These are phyloP conservation scores for Nymphicus hollandicus DNA, from an alignment of 2,113 vertebrate species.

Conservation along the genomic window DNA sequence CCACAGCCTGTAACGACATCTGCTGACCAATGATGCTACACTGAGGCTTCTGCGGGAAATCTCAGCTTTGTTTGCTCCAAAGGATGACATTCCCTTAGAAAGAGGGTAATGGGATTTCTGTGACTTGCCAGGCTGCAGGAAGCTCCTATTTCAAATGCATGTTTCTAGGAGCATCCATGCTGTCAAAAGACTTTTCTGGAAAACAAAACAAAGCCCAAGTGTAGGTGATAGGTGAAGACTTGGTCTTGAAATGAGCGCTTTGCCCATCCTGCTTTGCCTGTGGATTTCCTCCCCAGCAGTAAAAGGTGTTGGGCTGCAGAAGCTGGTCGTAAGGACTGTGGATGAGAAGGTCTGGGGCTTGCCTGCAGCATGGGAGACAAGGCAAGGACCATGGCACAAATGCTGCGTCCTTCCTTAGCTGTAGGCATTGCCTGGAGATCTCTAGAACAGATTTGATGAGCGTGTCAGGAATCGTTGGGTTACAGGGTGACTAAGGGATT, in stretches of 20 bases:
- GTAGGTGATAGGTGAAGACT: not conserved
- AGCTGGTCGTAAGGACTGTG: not conserved
- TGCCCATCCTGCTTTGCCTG: not conserved
- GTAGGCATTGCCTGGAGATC: not conserved
- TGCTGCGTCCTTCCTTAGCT: not conserved
- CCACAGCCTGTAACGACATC: not conserved
- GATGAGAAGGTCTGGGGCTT: not conserved
- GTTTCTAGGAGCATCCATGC: not conserved
- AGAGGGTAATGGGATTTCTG: not conserved
- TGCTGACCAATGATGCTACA: not conserved
- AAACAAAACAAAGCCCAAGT: not conserved
- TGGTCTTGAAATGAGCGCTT: not conserved
- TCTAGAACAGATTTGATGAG: not conserved
- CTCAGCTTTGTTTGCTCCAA: not conserved
- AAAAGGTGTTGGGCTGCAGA: not conserved
- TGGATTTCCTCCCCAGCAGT: not conserved
- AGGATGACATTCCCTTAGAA: not conserved
- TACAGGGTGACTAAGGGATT: constrained; percentile 2
- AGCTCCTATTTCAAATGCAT: not conserved
- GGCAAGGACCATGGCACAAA: not conserved
- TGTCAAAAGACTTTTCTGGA: not conserved
- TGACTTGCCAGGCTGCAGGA: not conserved
- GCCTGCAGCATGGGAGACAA: not conserved
- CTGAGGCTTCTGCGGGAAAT: not conserved
- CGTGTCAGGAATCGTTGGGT: fast-evolving